Conservation (phyloP, 2,888 invertebrate species). For the Perithous albicinctus region DNA sequence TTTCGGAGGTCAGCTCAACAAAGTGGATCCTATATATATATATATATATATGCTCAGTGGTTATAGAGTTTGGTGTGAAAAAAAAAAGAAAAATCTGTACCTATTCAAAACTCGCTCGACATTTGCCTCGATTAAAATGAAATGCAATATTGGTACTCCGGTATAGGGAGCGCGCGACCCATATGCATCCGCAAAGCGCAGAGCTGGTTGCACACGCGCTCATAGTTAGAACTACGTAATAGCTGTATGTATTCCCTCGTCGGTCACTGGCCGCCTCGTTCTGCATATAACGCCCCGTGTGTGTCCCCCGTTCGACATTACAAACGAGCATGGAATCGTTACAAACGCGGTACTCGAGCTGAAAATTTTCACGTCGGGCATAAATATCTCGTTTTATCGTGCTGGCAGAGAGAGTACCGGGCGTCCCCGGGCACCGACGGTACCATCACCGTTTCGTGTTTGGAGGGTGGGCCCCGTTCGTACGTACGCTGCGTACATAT, state of each 20-base stretch:
- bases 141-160: slow-evolving; percentile 46
- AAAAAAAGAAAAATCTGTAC: slow-evolving; percentile 25
- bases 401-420: slow-evolving; percentile 40
- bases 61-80: slow-evolving; percentile 7
- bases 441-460: slow-evolving; percentile 47
- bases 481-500: neutral
- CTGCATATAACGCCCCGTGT: slow-evolving; percentile 9
- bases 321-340: slow-evolving; percentile 66
- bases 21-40: slow-evolving; percentile 4
- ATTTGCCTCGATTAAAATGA: slow-evolving; percentile 54
- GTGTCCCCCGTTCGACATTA: slow-evolving; percentile 59
- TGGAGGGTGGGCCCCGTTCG: slow-evolving; percentile 21
- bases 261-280: slow-evolving; percentile 43
- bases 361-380: slow-evolving; percentile 65
- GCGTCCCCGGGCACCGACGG: slow-evolving; percentile 43
- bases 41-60: neutral
- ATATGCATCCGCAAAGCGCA: neutral
- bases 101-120: slow-evolving; percentile 33
- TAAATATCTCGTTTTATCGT: slow-evolving; percentile 68
- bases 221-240: slow-evolving; percentile 38
- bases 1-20: slow-evolving; percentile 28
- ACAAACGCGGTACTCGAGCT: slow-evolving; percentile 63
- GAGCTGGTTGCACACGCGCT: neutral
- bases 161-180: neutral
- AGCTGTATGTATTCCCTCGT: slow-evolving; percentile 54